Conservation (phyloP, 2,113 vertebrate genomes). For the Tylochromis polylepis region DNA sequence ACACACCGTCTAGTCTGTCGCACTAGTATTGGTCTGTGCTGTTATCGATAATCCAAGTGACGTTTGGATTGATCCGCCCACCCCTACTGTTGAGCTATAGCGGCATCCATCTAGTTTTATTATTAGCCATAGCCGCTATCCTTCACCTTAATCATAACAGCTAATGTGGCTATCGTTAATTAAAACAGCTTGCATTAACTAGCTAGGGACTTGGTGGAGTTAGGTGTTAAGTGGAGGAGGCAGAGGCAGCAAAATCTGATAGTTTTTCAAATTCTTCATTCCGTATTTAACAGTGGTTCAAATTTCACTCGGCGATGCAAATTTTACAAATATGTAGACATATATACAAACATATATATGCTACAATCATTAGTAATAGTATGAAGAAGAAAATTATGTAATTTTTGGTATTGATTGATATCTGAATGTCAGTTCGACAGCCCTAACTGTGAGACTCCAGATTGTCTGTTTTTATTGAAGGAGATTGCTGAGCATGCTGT, state of each 20-base stretch:
- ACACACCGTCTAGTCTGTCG: neutral
- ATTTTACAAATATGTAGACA: neutral
- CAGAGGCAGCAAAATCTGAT: neutral
- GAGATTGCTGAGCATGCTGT: neutral
- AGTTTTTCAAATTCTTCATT: neutral
- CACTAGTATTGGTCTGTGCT: neutral
- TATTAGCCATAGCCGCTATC: neutral
- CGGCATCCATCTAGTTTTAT: neutral
- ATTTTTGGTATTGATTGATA: neutral
- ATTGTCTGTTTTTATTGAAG: neutral
- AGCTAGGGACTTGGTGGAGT: neutral
- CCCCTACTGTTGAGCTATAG: neutral
- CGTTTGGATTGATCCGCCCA: neutral
- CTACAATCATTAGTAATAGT: neutral
- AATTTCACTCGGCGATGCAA: neutral
- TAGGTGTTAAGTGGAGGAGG: neutral
- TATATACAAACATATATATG: neutral
- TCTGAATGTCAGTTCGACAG: neutral
- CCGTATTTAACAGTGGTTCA: rapidly evolving
- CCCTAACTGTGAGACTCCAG: neutral
- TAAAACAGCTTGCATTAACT: neutral
- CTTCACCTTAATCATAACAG: neutral
- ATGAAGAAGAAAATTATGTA: neutral
- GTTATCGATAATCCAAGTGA: neutral
- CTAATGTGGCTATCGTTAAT: neutral